Base-by-base conservation (phyloP, 2,797 vertebrate species). In the Zalophus californianus region DNA sequence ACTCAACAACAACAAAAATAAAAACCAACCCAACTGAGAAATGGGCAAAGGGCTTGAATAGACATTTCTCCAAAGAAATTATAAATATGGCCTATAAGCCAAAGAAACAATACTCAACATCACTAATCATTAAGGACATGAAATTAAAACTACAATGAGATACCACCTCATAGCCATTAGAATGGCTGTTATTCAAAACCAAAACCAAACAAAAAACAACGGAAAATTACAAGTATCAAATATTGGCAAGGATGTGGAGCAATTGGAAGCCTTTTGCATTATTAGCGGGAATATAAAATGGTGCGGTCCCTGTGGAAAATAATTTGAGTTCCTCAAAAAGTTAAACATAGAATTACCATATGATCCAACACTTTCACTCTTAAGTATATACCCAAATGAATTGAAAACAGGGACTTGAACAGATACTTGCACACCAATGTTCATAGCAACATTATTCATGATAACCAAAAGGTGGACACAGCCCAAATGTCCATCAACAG, bases 281-380 rank as follows among this genome's bases (percentile, higher is more conserved):
- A n/a, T 50, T 93, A 48, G 35, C 56, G 21, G n/a, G 11, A 89
- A 86, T 89, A 84, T 86, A 41, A 86, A 92, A 87, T 68, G 50
- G 75, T 60, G 7, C 3, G 18, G 29, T 29, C 48, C 23, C 60
- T 70, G 32, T 86, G 52, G 72, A 62, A 88, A 91, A 77, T 12
- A 14, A 32, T 68, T 75, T 83, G 70, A 58, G 23, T 92, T 94
- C 41, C 86, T 86, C 16, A 86, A n/a, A 90, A 85, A 48, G 38
- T 21, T 68, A 77, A 68, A 68, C 64, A 21, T 38, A 52, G n/a
- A 78, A n/a, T 66, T n/a, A n/a, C 25, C 6, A 5, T 62, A n/a
- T 54, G 48, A 82, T 29, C 66, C 48, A 87, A 11, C 75, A 86
- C 29, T 41, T 82, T 80, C 44, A 54, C 8, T 73, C n/a, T 16